Conservation (phyloP, 1,140 invertebrate genomes). For the Micrasema longulum region DNA sequence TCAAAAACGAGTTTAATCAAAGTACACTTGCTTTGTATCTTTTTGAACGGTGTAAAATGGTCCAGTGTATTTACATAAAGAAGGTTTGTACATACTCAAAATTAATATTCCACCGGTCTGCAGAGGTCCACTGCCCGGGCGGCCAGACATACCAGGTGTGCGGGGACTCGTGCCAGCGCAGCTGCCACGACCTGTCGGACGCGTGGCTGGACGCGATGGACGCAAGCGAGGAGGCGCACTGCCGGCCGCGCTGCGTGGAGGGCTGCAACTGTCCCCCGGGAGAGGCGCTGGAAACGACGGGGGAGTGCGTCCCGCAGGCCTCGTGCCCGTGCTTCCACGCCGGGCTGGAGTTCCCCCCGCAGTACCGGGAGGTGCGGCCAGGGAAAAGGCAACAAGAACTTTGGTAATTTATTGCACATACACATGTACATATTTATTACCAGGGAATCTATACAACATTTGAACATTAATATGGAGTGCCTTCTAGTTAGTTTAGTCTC, state of each 20-base stretch:
- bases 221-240: conserved; percentile 58
- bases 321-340: conserved; percentile 83
- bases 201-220: conserved; percentile 55
- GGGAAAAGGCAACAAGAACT: conserved; percentile 74
- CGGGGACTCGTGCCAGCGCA: conserved; percentile 79
- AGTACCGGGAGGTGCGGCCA: conserved; percentile 78
- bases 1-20: no score
- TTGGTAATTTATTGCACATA: no score
- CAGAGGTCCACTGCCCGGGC: conserved; percentile 78
- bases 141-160: conserved; percentile 86
- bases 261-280: conserved; percentile 89
- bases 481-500: no score
- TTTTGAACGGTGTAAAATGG: no score
- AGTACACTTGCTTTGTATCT: no score
- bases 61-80: no score
- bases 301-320: conserved; percentile 81
- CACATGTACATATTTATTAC: no score
- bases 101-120: no score
- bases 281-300: conserved; percentile 76
- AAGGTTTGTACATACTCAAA: no score
- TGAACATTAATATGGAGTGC: no score
- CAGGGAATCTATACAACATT: no score
- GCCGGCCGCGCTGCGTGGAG: conserved; percentile 80
- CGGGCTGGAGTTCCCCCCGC: conserved; percentile 78
- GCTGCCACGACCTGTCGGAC: conserved; percentile 74